Conservation (phyloP, 2,888 invertebrate genomes). For the Oscheius myriophilus region DNA sequence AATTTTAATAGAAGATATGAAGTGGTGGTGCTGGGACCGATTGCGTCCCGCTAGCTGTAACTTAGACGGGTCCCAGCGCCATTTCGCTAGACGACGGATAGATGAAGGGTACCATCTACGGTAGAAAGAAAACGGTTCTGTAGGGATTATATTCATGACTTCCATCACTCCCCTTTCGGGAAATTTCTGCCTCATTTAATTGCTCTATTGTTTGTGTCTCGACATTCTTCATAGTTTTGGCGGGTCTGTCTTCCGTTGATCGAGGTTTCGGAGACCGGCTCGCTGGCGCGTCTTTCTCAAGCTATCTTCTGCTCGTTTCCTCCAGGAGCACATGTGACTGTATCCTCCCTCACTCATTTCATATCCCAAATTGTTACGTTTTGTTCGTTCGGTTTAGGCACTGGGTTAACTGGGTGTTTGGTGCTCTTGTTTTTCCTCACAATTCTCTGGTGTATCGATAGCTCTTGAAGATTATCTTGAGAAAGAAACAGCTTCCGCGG, state of each 20-base stretch:
- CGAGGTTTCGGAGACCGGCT: slow-evolving; percentile 25
- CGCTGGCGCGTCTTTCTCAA: slow-evolving; percentile 48
- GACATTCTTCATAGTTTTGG: slow-evolving; percentile 28
- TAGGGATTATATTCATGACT: slow-evolving; percentile 27
- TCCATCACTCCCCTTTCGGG: slow-evolving; percentile 4
- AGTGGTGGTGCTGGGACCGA: slow-evolving; percentile 22
- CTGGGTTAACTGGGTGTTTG: slow-evolving; percentile 1
- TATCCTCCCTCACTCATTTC: background rate
- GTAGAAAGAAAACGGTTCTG: slow-evolving; percentile 28
- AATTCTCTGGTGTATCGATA: too few species aligned
- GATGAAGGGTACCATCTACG: slow-evolving; percentile 28
- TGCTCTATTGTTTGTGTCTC: slow-evolving; percentile 2
- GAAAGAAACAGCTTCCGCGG: slow-evolving; percentile 52
- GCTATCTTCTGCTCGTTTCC: slow-evolving; percentile 28
- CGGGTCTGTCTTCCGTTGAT: slow-evolving; percentile 31
- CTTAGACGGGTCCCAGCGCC: slow-evolving; percentile 15
- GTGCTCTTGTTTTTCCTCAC: slow-evolving; percentile 2
- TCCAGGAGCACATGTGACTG: too few species aligned
- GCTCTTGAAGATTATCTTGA: slow-evolving; percentile 38
- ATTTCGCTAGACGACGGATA: slow-evolving; percentile 14
- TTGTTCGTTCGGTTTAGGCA: slow-evolving; percentile 12
- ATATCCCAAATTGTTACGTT: slow-evolving; percentile 17
- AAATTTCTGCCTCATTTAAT: slow-evolving; percentile 21
- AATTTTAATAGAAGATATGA: slow-evolving; percentile 15
- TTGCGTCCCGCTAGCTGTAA: background rate